Conservation (phyloP, 2,113 vertebrate species). For the Craseonycteris thonglongyai region DNA sequence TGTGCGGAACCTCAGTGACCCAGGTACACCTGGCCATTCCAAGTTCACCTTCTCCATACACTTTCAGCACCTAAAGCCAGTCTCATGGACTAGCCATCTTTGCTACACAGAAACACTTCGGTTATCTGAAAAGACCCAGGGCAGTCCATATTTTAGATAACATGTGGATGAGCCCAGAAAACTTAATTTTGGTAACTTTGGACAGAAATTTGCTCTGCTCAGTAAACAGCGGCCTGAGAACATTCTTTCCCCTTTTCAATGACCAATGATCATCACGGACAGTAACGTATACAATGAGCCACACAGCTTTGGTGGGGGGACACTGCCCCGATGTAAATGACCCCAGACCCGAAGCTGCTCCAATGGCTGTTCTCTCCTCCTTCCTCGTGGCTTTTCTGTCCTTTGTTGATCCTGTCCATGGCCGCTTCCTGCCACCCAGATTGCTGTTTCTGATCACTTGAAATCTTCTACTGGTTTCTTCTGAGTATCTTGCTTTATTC, state of each 20-base stretch:
- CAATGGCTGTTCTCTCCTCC: not conserved
- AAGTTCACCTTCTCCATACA: not conserved
- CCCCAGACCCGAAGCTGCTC: not conserved
- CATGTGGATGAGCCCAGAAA: not conserved
- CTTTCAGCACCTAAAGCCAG: not conserved
- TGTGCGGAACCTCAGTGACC: too few relatives aligned
- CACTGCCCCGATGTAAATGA: accelerated
- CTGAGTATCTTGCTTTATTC: not conserved
- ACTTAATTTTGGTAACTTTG: not conserved
- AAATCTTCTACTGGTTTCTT: not conserved
- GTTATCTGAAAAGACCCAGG: not conserved
- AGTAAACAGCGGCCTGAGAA: not conserved
- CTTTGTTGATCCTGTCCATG: not conserved
- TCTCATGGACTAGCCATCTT: too few relatives aligned
- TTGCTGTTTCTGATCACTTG: not conserved
- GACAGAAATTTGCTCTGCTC: not conserved
- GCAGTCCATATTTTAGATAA: not conserved
- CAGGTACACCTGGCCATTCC: not conserved
- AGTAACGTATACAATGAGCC: accelerated
- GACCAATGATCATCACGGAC: not conserved
- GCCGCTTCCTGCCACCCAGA: not conserved
- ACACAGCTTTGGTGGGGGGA: accelerated
- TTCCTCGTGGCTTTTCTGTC: accelerated
- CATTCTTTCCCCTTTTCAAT: not conserved
- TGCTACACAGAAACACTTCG: not conserved